These are phyloP conservation scores for Dynastes hyllus DNA, from an alignment of 2,888 invertebrate genomes.

Conservation along the genomic window DNA sequence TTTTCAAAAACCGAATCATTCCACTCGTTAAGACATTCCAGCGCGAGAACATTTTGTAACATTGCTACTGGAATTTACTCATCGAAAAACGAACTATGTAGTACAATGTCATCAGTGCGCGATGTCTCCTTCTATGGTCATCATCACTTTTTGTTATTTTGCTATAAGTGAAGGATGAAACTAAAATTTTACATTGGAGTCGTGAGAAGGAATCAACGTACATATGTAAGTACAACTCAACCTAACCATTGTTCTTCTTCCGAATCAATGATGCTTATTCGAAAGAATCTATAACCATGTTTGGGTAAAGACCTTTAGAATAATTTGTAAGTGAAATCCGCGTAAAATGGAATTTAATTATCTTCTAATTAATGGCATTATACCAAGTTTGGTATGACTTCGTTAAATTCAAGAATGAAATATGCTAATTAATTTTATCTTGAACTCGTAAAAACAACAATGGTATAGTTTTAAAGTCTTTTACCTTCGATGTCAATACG, in stretches of 20 bases:
- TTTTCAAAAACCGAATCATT: no score
- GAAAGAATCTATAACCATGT: no score
- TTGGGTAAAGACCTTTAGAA: neutral
- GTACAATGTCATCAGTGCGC: neutral
- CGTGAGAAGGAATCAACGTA: neutral
- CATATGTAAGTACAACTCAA: neutral
- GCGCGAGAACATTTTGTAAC: neutral
- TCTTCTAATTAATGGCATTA: slow-evolving; percentile 4
- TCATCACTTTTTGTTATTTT: neutral
- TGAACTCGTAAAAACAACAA: neutral
- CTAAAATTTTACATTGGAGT: neutral
- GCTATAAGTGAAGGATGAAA: neutral
- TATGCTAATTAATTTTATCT: neutral
- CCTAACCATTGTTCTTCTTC: neutral
- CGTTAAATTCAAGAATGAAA: neutral
- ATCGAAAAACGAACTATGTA: neutral
- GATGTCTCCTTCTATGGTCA: slow-evolving; percentile 2
- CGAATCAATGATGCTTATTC: neutral
- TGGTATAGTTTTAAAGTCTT: no score
- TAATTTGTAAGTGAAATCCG: slow-evolving; percentile 3
- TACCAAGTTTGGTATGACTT: neutral
- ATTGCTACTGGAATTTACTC: neutral
- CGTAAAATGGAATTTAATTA: neutral
- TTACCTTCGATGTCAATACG: no score
- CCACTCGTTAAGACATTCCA: neutral